Percentiles rank a stretch among this genome's conserved stretches.
Conservation (phyloP, 2,797 vertebrate genomes). For the Myotis daubentonii region DNA sequence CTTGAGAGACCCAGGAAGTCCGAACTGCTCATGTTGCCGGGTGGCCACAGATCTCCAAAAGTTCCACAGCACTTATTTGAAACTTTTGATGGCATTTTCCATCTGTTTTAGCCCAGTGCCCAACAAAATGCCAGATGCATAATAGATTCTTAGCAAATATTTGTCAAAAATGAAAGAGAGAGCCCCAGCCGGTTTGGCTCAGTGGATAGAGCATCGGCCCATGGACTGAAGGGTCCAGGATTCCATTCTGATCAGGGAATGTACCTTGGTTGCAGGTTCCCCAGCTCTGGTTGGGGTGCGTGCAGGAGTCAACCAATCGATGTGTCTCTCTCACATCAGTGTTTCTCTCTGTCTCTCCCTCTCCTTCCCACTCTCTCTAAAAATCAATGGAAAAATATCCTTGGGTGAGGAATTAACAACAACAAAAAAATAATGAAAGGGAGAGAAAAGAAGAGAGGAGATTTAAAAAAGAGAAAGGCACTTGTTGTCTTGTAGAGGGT, state of each 20-base stretch:
- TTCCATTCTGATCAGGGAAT: too few species aligned
- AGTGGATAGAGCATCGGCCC: background rate
- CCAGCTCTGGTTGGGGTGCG: background rate
- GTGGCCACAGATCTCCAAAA: background rate
- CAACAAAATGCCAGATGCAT: background rate
- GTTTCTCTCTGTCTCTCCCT: background rate
- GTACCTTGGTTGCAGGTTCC: too few species aligned
- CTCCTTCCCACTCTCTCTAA: background rate
- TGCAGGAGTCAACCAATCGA: background rate
- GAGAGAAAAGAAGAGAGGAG: background rate
- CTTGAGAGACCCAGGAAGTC: background rate
- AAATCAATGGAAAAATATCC: background rate
- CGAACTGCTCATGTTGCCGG: background rate
- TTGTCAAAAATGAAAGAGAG: background rate
- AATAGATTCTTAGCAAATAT: background rate
- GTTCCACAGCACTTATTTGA: background rate
- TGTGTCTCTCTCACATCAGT: background rate
- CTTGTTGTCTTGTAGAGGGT: too few species aligned
- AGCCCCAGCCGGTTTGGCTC: background rate
- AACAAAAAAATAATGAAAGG: background rate
- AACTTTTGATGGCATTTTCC: background rate
- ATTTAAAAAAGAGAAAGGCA: background rate
- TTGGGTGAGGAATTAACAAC: background rate
- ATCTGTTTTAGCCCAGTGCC: background rate
- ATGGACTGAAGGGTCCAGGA: background rate